Evolutionary conservation across 1,140 invertebrate genomes (phyloP).

Genomic region (Lineus longissimus): DNA sequence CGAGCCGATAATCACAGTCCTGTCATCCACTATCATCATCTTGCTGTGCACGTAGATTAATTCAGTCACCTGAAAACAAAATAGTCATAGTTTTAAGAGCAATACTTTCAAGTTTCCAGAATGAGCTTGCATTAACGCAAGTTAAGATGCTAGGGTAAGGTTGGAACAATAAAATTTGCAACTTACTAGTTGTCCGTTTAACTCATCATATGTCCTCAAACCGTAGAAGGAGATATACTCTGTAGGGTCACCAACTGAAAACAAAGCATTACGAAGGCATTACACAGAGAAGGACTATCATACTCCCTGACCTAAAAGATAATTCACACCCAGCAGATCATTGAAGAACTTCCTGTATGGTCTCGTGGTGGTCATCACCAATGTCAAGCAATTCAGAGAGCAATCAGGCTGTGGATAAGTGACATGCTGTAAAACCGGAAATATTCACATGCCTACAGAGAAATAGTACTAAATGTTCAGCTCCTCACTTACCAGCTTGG

Average conservation of each 20-base stretch:
- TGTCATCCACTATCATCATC: conserved; percentile 75
- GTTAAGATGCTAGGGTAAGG: neutral
- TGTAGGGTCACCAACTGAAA: conserved; percentile 73
- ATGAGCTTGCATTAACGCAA: neutral
- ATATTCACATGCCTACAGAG: no score
- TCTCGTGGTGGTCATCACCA: no score
- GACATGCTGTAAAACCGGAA: no score
- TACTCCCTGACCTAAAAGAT: no score
- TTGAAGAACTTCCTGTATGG: no score
- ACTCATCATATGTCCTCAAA: conserved; percentile 76
- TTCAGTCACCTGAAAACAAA: conserved; percentile 68
- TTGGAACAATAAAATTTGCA: neutral
- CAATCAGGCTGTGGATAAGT: no score
- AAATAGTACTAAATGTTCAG: no score
- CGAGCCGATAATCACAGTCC: conserved; percentile 85
- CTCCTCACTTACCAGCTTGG: neutral
- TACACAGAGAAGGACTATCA: no score
- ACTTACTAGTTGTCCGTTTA: conserved; percentile 73
- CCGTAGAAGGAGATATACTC: conserved; percentile 94
- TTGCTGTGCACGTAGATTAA: conserved; percentile 96
- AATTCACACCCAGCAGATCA: no score
- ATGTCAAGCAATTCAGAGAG: no score
- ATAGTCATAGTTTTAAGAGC: no score
- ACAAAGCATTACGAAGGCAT: neutral
- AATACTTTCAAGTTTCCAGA: no score